Evolutionary conservation across 2,113 vertebrate genomes (phyloP).

Genomic region (Sylvia atricapilla): DNA sequence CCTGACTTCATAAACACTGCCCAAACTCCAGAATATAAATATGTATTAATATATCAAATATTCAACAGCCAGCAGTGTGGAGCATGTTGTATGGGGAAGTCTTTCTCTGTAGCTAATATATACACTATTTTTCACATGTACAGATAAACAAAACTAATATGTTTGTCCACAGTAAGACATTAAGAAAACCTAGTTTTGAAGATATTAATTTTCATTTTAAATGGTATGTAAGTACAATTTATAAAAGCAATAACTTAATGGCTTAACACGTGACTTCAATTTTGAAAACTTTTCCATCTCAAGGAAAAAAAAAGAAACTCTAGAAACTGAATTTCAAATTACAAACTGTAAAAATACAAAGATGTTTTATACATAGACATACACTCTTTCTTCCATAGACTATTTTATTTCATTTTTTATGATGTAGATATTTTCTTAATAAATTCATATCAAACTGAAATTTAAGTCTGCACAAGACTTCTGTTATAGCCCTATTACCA

Average conservation of each 20-base stretch:
- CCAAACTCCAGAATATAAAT: constrained; percentile 18
- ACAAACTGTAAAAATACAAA: not conserved
- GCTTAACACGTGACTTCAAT: not conserved
- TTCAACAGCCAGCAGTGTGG: not conserved
- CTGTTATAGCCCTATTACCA: not conserved
- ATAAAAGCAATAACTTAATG: not conserved
- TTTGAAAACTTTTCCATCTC: not conserved
- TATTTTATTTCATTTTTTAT: not conserved
- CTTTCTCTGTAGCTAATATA: not conserved
- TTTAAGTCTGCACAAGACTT: not conserved
- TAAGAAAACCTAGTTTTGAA: not conserved
- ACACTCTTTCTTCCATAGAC: not conserved
- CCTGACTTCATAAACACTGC: constrained; percentile 10
- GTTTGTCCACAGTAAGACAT: not conserved
- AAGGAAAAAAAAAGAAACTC: not conserved
- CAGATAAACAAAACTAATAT: not conserved
- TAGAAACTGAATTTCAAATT: not conserved
- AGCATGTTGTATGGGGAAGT: not conserved
- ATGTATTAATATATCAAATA: constrained; percentile 30
- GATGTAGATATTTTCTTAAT: not conserved
- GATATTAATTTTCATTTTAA: not conserved
- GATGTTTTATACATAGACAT: not conserved
- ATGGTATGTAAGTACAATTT: not conserved
- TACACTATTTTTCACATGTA: not conserved
- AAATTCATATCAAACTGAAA: not conserved